These are phyloP conservation scores for Baryphthengus martii DNA, from an alignment of 2,113 vertebrate genomes.

Conservation along the genomic window DNA sequence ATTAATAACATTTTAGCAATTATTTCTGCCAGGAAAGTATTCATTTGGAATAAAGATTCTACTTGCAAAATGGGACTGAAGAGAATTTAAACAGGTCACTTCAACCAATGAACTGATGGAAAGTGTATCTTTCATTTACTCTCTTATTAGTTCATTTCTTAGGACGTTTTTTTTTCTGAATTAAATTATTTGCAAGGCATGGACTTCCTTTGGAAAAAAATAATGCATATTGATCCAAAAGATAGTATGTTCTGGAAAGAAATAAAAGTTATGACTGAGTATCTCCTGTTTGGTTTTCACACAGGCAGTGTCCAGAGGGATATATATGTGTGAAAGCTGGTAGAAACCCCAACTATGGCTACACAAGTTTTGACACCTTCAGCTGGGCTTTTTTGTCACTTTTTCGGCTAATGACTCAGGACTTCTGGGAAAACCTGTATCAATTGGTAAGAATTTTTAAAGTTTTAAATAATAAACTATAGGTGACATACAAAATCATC, in stretches of 20 bases:
- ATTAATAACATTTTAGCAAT: background rate
- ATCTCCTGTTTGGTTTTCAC: background rate
- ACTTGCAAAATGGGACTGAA: background rate
- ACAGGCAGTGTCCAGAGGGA: constrained; percentile 90
- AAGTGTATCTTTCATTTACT: background rate
- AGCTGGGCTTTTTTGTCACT: constrained; percentile 95
- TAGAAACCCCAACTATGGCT: constrained; percentile 90
- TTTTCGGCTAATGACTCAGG: constrained; percentile 97
- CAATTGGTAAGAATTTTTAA: constrained; percentile 80
- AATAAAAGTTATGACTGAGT: background rate
- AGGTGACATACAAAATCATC: background rate
- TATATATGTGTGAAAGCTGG: constrained; percentile 81
- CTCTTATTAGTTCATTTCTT: background rate
- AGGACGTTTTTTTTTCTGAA: background rate
- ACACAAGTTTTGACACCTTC: constrained; percentile 96
- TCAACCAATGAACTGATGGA: background rate
- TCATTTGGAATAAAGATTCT: background rate
- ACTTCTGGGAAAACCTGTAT: constrained; percentile 96
- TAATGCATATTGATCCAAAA: background rate
- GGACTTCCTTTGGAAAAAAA: background rate
- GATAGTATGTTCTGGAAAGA: background rate
- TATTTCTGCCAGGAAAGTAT: background rate
- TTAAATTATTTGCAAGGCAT: background rate
- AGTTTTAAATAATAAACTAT: background rate
- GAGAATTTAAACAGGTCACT: background rate